phyloP scores from a whole-genome alignment of 1,140 invertebrate genomes.

The Trissolcus basalis region DNA sequence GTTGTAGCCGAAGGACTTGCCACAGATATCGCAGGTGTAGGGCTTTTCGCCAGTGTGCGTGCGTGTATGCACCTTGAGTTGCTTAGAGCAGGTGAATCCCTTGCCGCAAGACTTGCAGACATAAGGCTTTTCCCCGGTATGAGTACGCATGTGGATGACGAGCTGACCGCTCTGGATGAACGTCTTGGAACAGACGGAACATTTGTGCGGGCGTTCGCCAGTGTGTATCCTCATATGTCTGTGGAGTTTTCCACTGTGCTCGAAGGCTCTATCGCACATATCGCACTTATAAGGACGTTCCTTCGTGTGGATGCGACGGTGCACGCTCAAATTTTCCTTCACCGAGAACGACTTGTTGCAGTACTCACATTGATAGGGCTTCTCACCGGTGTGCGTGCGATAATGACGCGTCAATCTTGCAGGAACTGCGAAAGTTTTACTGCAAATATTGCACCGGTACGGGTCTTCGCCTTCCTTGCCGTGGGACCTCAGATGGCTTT shows the following conservation, averaged over 20 bases:
- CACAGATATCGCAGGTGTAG: slow-evolving; percentile 85
- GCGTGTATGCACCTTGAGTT: slow-evolving; percentile 90
- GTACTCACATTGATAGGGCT: slow-evolving; percentile 92
- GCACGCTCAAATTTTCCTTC: slow-evolving; percentile 93
- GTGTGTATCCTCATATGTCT: slow-evolving; percentile 95
- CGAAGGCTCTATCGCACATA: slow-evolving; percentile 92
- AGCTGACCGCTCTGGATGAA: slow-evolving; percentile 93
- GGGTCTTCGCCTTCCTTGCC: slow-evolving; percentile 83
- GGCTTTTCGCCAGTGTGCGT: slow-evolving; percentile 91
- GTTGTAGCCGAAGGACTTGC: slow-evolving; percentile 91
- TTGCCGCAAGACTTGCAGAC: slow-evolving; percentile 91
- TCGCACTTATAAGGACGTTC: slow-evolving; percentile 90
- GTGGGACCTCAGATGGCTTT: slow-evolving; percentile 79
- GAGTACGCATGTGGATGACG: slow-evolving; percentile 89
- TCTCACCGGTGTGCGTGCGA: slow-evolving; percentile 91
- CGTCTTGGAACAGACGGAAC: slow-evolving; percentile 92
- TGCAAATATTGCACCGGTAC: slow-evolving; percentile 92
- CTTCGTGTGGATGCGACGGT: slow-evolving; percentile 93
- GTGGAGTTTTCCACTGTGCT: slow-evolving; percentile 93
- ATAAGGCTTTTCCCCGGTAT: slow-evolving; percentile 94
- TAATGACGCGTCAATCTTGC: slow-evolving; percentile 94
- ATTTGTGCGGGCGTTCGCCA: slow-evolving; percentile 94
- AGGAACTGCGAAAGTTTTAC: slow-evolving; percentile 93
- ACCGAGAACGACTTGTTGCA: slow-evolving; percentile 94
- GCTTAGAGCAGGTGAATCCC: slow-evolving; percentile 93